A percentile compares a stretch with the other conserved stretches of the same genome.
Evolutionary conservation across 2,888 invertebrate species (phyloP).

Genomic region (Euclidia mi): DNA sequence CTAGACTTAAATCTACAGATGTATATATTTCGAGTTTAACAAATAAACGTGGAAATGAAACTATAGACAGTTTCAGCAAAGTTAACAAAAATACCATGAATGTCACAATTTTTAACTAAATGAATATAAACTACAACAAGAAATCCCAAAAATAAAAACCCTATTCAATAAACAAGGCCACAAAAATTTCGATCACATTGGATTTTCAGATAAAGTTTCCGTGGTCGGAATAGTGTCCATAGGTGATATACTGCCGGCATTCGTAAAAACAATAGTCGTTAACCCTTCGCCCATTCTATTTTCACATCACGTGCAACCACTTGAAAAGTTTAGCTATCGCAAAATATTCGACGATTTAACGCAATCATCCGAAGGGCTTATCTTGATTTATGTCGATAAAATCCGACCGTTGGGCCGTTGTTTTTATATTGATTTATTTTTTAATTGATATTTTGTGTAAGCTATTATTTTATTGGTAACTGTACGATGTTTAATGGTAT

Average conservation of each 20-base stretch:
- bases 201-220: constrained; percentile 22
- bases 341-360: constrained; percentile 67
- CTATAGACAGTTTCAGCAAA: too few relatives aligned
- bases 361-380: constrained; percentile 50
- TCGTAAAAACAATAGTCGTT: constrained; percentile 64
- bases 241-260: constrained; percentile 49
- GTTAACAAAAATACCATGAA: too few relatives aligned
- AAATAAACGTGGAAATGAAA: too few relatives aligned
- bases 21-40: too few relatives aligned
- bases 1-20: too few relatives aligned
- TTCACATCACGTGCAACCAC: constrained; percentile 65
- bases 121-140: too few relatives aligned
- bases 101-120: too few relatives aligned
- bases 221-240: constrained; percentile 40
- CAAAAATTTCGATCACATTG: constrained; percentile 15
- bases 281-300: constrained; percentile 57
- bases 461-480: too few relatives aligned
- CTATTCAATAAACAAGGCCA: neutral
- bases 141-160: neutral
- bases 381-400: constrained; percentile 62
- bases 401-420: constrained; percentile 20
- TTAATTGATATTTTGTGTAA: too few relatives aligned
- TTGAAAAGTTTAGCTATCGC: constrained; percentile 67
- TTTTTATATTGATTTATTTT: neutral
- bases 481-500: too few relatives aligned